Conservation (phyloP, 2,797 vertebrate species). For the Poecile montanus region DNA sequence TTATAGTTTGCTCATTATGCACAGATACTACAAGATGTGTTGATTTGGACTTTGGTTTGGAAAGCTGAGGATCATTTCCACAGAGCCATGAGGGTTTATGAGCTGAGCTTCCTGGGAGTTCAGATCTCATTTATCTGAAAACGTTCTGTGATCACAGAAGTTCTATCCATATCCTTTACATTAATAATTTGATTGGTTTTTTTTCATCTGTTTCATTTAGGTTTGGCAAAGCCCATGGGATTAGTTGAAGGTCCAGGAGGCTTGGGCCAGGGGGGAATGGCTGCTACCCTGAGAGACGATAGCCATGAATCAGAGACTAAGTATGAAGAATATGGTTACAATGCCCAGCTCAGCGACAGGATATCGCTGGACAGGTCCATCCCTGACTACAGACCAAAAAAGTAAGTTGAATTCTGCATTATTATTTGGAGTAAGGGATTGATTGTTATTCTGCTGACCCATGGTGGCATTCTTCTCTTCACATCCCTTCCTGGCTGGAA, state of each 20-base stretch:
- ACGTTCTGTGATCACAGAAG: not conserved
- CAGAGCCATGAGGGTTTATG: not conserved
- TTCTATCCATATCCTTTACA: not conserved
- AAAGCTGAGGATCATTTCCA: slow-evolving; percentile 13
- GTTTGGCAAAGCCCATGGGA: slow-evolving; percentile 95
- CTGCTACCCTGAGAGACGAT: slow-evolving; percentile 90
- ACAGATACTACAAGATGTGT: not conserved
- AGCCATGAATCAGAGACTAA: slow-evolving; percentile 87
- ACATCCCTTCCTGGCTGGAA: not conserved
- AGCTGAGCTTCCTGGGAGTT: not conserved
- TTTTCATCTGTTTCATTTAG: slow-evolving; percentile 63
- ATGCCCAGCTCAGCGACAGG: slow-evolving; percentile 94
- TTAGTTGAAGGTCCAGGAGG: slow-evolving; percentile 96
- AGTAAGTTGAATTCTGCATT: slow-evolving; percentile 76
- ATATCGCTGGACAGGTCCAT: slow-evolving; percentile 97
- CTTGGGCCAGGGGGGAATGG: slow-evolving; percentile 91
- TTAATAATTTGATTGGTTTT: not conserved
- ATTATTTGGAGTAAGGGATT: not conserved
- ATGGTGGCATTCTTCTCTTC: not conserved
- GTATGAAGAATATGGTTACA: slow-evolving; percentile 96
- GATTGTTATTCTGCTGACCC: not conserved
- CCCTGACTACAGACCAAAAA: slow-evolving; percentile 96
- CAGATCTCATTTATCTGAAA: not conserved
- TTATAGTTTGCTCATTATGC: not conserved
- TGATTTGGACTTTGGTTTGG: not conserved